phyloP scores from a whole-genome alignment of 2,113 vertebrate species.

The Pomatorhinus ruficollis region DNA sequence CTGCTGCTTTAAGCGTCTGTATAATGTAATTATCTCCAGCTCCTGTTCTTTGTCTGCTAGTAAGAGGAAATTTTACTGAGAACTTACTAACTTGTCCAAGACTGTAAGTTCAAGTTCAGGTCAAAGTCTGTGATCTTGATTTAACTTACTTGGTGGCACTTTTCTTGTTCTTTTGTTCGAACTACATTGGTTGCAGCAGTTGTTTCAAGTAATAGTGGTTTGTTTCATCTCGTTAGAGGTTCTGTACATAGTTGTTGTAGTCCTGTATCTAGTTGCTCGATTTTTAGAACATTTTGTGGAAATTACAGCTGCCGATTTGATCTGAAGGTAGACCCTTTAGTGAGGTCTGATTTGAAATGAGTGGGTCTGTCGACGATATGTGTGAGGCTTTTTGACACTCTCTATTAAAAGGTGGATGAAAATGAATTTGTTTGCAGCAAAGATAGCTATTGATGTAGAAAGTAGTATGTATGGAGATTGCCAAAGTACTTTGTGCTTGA shows the following conservation, averaged over 20 bases:
- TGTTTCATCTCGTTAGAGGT: neutral
- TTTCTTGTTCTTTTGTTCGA: neutral
- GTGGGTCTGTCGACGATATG: neutral
- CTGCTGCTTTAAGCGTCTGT: neutral
- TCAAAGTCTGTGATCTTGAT: neutral
- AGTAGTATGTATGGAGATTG: neutral
- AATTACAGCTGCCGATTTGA: neutral
- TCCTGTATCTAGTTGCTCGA: neutral
- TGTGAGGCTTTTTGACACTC: neutral
- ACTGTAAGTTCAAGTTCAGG: neutral
- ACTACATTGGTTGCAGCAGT: neutral
- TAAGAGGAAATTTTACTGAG: neutral
- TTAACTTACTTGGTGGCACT: neutral
- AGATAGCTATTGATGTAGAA: neutral
- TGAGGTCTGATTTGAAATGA: neutral
- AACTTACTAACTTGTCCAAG: neutral
- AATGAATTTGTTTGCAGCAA: neutral
- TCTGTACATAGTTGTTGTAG: neutral
- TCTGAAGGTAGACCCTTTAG: neutral
- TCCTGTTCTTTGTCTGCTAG: conserved; percentile 25
- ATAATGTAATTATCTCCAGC: neutral
- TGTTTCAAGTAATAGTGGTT: neutral
- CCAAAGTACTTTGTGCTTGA: neutral
- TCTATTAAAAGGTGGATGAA: neutral
- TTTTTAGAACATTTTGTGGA: neutral